These are phyloP conservation scores for Pachyrhynchus sulphureomaculatus DNA, from an alignment of 1,140 invertebrate genomes.

Conservation along the genomic window DNA sequence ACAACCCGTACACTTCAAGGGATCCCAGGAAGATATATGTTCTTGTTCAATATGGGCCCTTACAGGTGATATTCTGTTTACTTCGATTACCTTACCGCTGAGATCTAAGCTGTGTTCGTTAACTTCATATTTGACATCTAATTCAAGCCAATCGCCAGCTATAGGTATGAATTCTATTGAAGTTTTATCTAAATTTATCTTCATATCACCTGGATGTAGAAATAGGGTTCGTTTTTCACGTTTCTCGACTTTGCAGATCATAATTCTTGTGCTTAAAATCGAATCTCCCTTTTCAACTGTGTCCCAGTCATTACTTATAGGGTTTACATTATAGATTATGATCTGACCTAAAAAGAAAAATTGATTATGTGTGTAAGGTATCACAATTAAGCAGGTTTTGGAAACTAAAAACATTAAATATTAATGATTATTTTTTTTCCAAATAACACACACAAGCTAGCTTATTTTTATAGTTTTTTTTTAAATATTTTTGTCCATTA, in stretches of 20 bases:
- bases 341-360: conserved; percentile 9
- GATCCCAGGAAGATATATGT: conserved; percentile 57
- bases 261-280: conserved; percentile 36
- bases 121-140: conserved; percentile 60
- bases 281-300: conserved; percentile 20
- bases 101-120: conserved; percentile 55
- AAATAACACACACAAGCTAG: too few relatives aligned
- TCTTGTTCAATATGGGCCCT: conserved; percentile 56
- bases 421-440: too few relatives aligned
- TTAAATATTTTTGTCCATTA: too few relatives aligned
- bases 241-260: conserved; percentile 42
- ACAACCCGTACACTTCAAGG: conserved; percentile 50
- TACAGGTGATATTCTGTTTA: conserved; percentile 58
- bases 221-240: conserved; percentile 35
- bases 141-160: conserved; percentile 64
- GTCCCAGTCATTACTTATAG: conserved; percentile 39
- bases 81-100: conserved; percentile 58
- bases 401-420: not conserved
- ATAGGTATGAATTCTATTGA: conserved; percentile 55
- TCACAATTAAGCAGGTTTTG: not conserved
- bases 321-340: conserved; percentile 16
- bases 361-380: not conserved
- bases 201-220: conserved; percentile 38
- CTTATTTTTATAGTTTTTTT: too few relatives aligned
- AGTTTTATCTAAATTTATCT: conserved; percentile 43